phyloP scores from a whole-genome alignment of 2,113 vertebrate genomes.

The Actenoides lindsayi region DNA sequence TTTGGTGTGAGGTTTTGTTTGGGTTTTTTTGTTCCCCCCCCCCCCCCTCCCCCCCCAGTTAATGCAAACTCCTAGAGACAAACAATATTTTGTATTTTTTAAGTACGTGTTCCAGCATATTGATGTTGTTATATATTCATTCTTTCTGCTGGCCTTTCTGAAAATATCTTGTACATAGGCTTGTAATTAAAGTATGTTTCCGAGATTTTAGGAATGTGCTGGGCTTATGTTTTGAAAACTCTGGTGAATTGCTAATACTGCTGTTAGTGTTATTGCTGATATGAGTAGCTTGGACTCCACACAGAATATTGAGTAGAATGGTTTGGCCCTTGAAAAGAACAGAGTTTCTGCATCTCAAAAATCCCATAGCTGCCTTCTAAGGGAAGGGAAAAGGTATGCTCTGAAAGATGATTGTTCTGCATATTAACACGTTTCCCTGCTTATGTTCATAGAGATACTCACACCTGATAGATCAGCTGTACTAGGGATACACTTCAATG shows the following conservation, averaged over 20 bases:
- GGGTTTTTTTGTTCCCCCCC: not conserved
- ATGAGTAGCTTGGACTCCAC: not conserved
- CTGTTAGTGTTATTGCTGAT: not conserved
- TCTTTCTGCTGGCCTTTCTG: not conserved
- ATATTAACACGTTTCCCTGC: not conserved
- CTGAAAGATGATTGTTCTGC: not conserved
- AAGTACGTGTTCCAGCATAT: not conserved
- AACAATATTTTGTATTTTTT: not conserved
- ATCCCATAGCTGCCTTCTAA: not conserved
- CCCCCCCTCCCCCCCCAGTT: not conserved
- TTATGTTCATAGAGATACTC: not conserved
- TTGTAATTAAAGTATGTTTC: conserved; percentile 24
- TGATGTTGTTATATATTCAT: not conserved
- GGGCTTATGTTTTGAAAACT: not conserved
- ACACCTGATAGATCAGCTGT: not conserved
- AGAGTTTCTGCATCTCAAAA: not conserved
- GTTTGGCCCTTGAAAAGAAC: not conserved
- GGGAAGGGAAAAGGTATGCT: not conserved
- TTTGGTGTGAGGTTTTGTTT: not conserved
- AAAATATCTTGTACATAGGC: not conserved
- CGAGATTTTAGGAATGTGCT: not conserved
- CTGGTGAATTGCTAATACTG: not conserved
- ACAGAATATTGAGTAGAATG: not conserved
- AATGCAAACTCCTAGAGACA: not conserved
- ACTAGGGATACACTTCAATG: not conserved